Conservation (phyloP, 2,113 vertebrate species). For the Peromyscus californicus region DNA sequence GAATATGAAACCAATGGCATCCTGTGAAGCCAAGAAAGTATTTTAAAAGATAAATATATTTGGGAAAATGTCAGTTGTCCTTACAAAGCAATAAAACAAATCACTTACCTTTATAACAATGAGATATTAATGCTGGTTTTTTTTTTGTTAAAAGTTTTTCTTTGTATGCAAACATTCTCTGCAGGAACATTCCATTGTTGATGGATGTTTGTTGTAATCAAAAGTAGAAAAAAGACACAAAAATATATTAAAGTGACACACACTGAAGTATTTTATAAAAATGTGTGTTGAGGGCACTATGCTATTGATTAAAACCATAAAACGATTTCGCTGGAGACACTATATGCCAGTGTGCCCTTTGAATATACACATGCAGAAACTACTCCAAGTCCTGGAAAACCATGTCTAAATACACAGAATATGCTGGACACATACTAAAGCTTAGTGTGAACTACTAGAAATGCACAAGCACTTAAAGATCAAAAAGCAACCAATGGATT, state of each 20-base stretch:
- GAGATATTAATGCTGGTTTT: not conserved
- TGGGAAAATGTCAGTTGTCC: not conserved
- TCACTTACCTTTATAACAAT: not conserved
- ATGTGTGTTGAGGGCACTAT: not conserved
- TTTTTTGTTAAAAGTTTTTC: too few relatives aligned
- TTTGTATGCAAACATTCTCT: too few relatives aligned
- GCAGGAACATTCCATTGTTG: too few relatives aligned
- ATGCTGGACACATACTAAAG: not conserved
- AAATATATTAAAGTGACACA: not conserved
- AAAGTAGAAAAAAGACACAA: not conserved
- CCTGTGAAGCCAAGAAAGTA: not conserved
- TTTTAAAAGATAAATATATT: not conserved
- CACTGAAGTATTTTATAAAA: not conserved
- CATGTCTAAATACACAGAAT: not conserved
- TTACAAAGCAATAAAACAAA: not conserved
- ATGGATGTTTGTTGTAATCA: too few relatives aligned
- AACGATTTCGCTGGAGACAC: not conserved
- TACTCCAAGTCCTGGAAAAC: not conserved
- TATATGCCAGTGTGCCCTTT: not conserved
- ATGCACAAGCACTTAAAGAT: not conserved
- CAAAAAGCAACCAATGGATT: not conserved
- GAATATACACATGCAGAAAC: not conserved
- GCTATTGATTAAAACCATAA: not conserved
- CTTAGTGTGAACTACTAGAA: not conserved
- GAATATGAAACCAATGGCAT: not conserved